phyloP scores from a whole-genome alignment of 2,113 vertebrate genomes.

The Vulpes vulpes region DNA sequence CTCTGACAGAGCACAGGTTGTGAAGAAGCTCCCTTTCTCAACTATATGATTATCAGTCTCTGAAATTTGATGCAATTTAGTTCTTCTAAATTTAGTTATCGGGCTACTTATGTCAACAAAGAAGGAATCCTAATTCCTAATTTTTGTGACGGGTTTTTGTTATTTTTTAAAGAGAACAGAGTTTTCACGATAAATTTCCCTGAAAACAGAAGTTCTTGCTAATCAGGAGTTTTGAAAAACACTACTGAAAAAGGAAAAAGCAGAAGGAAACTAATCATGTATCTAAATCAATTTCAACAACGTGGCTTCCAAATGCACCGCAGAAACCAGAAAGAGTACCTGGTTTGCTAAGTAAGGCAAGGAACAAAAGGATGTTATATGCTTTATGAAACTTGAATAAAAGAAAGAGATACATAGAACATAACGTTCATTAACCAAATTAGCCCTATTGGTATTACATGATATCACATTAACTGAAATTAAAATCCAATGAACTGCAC shows the following conservation, averaged over 20 bases:
- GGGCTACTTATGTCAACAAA: slow-evolving; percentile 68
- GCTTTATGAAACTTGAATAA: neutral
- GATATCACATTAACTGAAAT: neutral
- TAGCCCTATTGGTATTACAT: neutral
- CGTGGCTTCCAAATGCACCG: neutral
- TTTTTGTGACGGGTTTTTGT: slow-evolving; percentile 1
- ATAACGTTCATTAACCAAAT: neutral
- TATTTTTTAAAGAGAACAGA: slow-evolving; percentile 9
- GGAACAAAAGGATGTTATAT: neutral
- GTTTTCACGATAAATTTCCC: neutral
- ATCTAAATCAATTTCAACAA: neutral
- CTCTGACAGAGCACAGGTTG: slow-evolving; percentile 83
- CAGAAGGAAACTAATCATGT: neutral
- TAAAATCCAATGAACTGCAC: neutral
- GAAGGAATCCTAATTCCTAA: slow-evolving; percentile 63
- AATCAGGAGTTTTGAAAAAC: neutral
- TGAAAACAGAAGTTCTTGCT: neutral
- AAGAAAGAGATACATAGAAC: neutral
- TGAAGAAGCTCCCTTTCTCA: slow-evolving; percentile 67
- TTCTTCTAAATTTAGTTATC: slow-evolving; percentile 69
- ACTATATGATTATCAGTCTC: slow-evolving; percentile 64
- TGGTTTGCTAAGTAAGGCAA: neutral
- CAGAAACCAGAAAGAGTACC: neutral
- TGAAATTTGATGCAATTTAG: slow-evolving; percentile 80
- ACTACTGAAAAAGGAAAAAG: neutral